These are phyloP conservation scores for Enteromius trimaculatus DNA, from an alignment of 2,797 vertebrate species.

Conservation along the genomic window DNA sequence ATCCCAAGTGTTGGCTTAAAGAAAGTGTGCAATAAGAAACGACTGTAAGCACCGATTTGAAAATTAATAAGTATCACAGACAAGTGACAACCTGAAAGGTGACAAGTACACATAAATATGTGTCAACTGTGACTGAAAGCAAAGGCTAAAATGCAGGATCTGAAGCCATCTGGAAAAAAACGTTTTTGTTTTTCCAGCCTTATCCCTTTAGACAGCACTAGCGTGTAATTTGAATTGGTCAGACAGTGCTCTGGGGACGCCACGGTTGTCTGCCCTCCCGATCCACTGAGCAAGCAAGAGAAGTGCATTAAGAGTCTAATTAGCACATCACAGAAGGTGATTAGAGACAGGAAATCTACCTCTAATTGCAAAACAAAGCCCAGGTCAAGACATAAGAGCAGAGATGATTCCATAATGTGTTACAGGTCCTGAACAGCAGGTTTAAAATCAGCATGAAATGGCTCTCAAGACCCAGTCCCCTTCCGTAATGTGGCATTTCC, in stretches of 20 bases:
- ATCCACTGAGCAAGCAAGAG: conserved; percentile 35
- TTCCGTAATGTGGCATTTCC: not conserved
- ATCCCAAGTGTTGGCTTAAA: not conserved
- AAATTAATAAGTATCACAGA: not conserved
- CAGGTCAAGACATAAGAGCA: conserved; percentile 33
- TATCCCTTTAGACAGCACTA: conserved; percentile 1
- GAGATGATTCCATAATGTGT: not conserved
- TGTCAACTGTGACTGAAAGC: conserved; percentile 1
- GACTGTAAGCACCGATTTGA: not conserved
- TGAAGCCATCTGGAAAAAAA: not conserved
- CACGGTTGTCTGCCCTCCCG: conserved; percentile 36
- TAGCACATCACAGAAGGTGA: conserved; percentile 45
- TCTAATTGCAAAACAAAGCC: conserved; percentile 44
- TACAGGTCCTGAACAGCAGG: conserved; percentile 14
- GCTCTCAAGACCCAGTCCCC: not conserved
- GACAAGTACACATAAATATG: not conserved
- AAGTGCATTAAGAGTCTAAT: conserved; percentile 37
- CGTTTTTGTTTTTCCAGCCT: not conserved
- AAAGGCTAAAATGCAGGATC: conserved; percentile 14
- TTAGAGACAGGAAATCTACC: conserved; percentile 36
- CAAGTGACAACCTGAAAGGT: not conserved
- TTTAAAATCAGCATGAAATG: conserved; percentile 18
- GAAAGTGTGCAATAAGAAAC: not conserved
- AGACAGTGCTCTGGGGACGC: conserved; percentile 37
- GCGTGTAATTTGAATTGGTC: conserved; percentile 41